Base-by-base conservation (phyloP, 2,113 vertebrate genomes). In the Eubucco bourcierii region DNA sequence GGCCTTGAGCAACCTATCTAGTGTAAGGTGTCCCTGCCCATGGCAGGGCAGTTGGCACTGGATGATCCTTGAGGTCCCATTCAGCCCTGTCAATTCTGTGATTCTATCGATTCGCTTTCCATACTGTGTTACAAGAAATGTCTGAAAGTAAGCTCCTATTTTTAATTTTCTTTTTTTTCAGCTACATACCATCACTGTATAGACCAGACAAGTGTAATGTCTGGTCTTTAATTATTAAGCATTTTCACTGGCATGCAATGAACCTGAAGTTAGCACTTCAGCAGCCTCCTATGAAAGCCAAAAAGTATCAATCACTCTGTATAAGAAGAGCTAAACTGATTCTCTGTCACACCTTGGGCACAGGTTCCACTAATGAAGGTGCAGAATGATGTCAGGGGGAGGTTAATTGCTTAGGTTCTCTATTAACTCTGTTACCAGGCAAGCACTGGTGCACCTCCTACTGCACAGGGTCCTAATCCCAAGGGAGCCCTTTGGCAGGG, bases 261-360 rank as follows among this genome's bases (percentile, higher is more conserved):
- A 68, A 64, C 20, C 39, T 39, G 10, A 60, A 88, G 15, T 41
- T 24, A 80, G 8, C 17, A 19, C 15, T 67, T 65, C 53, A 71
- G 33, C 0, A 85, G 52, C 10, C 33, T 52, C 60, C 19, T 1
- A 4, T 15, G 56, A 89, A 84, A 1, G 10, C 63, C 21, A 66
- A 16, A 8, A 84, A 47, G 31, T 10, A 67, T 39, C 15, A n/a
- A 33, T 33, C 3, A 2, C 1, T 0, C 17, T 15, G 15, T 15
- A 16, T 9, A 21, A 85, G 72, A 73, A 79, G 6, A 61, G 70
- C 52, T 47, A 33, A 77, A 47, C 1, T 78, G 39, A 80, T 64
- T 64, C 44, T 12, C 59, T 68, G 50, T 17, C 58, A 65, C n/a
- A 68, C 15, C 20, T 15, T 29, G n/a, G 76, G 31, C 65, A 58